Conservation (phyloP, 2,797 vertebrate species). For the Hippopotamyrus pictus region DNA sequence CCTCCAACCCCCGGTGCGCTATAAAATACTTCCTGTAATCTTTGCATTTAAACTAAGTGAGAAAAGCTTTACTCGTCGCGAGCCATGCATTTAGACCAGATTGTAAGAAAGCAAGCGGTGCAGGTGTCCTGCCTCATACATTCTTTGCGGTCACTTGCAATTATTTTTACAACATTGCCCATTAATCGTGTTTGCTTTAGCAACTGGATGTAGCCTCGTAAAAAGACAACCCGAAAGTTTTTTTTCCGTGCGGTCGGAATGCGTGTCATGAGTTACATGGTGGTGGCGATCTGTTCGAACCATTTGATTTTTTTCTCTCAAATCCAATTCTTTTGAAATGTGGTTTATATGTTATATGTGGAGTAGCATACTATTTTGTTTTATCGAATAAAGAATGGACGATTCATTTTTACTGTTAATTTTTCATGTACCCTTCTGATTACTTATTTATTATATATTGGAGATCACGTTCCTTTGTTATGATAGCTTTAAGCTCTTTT, state of each 20-base stretch:
- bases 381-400: neutral
- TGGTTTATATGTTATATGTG: neutral
- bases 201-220: conserved; percentile 16
- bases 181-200: conserved; percentile 21
- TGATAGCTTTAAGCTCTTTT: neutral
- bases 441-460: neutral
- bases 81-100: neutral
- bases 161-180: conserved; percentile 16
- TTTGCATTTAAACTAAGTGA: conserved; percentile 14
- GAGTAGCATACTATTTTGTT: neutral
- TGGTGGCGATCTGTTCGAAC: neutral
- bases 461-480: neutral
- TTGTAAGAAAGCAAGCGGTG: neutral
- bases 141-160: conserved; percentile 13
- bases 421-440: neutral
- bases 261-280: neutral
- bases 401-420: neutral
- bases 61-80: neutral
- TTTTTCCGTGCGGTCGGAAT: conserved; percentile 1
- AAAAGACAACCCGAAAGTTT: neutral
- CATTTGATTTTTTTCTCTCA: neutral
- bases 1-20: conserved; percentile 5
- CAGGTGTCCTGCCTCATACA: conserved; percentile 17
- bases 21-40: conserved; percentile 27
- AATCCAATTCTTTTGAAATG: neutral